Conservation (phyloP, 2,888 invertebrate species). For the Synanthedon formicaeformis region DNA sequence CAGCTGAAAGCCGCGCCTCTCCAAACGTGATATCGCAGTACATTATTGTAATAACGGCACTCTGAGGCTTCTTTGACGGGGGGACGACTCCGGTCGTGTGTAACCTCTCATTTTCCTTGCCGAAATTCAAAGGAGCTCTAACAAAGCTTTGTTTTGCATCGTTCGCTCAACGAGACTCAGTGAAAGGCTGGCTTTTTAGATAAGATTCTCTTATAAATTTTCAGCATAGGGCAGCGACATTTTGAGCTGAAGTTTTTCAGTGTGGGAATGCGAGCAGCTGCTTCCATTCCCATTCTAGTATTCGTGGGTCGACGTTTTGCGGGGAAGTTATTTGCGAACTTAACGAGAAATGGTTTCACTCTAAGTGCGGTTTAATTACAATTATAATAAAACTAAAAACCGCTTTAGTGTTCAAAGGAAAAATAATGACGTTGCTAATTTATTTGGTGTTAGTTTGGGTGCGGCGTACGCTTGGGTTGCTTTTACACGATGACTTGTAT, state of each 20-base stretch:
- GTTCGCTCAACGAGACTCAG: conserved; percentile 51
- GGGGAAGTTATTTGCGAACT: conserved; percentile 32
- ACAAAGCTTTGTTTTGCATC: conserved; percentile 70
- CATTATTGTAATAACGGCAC: conserved; percentile 66
- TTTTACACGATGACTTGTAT: too few species aligned
- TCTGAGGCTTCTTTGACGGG: conserved; percentile 56
- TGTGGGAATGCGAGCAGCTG: conserved; percentile 54
- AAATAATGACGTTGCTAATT: too few species aligned
- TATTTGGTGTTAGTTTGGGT: too few species aligned
- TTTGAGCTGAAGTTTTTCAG: conserved; percentile 53
- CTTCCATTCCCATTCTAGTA: conserved; percentile 45
- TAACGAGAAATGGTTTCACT: conserved; percentile 4
- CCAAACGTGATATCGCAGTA: conserved; percentile 52
- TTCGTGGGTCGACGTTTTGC: conserved; percentile 36
- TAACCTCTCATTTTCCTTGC: conserved; percentile 68
- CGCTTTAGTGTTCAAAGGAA: neutral
- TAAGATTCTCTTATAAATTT: conserved; percentile 65
- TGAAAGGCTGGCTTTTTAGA: conserved; percentile 68
- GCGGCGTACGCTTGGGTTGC: neutral
- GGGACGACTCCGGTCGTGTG: conserved; percentile 35
- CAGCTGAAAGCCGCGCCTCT: conserved; percentile 30
- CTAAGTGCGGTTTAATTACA: neutral
- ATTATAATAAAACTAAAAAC: neutral
- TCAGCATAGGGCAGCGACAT: conserved; percentile 43
- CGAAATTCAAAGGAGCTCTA: conserved; percentile 66